Evolutionary conservation across 2,113 vertebrate genomes (phyloP), one percentile per base, ranked within the genome.

Genomic region (Pollachius pollachius): DNA sequence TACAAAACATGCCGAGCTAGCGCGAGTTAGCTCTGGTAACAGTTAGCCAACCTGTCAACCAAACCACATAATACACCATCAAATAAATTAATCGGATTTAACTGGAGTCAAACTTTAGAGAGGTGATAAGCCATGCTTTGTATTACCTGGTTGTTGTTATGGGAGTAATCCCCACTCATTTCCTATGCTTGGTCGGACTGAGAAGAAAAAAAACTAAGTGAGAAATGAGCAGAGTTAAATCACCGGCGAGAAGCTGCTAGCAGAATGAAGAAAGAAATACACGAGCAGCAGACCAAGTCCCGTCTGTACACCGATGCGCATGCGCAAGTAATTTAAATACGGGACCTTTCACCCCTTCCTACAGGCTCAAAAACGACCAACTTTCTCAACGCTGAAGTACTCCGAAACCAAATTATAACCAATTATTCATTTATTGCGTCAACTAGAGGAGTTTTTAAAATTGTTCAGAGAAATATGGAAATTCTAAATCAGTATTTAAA

Each of bases 111-210:
- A 57, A 9, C 12, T 18, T 52, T 25, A 18, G 63, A 77, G 77
- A 69, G 78, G 80, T 48, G 23, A 62, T 12, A 60, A 68, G 60
- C 72, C 6, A 27, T 7, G 30, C 8, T 60, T 27, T 59, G 59
- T 21, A 69, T 93, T 92, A 98, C 96, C 96, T 97, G 95, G 66
- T 94, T 94, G 80, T 97, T 94, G 90, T 92, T 96, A 89, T 96
- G 95, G 83, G 93, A 91, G 84, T 95, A 93, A 87, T 96, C 96
- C 84, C 95, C 96, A 89, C 95, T 97, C 96, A 98, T 98, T 84
- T 94, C 85, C 77, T 74, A 65, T 59, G 73, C 66, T 69, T 52
- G 30, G 67, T 67, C 66, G 67, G 75, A 65, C 65, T 70, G 6
- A 52, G 21, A 7, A 52, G 12, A 65, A 65, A 48, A 64, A 77